phyloP scores from a whole-genome alignment of 2,888 invertebrate species.

The Rhingia campestris region DNA sequence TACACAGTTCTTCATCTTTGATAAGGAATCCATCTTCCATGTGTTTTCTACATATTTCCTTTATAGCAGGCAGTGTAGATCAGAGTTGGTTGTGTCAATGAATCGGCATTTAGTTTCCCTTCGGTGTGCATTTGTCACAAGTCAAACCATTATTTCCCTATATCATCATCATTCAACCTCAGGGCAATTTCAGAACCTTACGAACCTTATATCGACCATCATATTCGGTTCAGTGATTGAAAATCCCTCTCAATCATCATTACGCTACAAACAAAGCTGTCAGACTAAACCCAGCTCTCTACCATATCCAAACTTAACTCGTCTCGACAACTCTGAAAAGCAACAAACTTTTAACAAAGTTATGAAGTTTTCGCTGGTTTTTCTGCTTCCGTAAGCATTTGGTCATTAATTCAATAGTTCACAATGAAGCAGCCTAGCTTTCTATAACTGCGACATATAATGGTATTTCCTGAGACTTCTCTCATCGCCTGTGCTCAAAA shows the following conservation, averaged over 20 bases:
- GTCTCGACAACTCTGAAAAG: not conserved
- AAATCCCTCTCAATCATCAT: constrained; percentile 21
- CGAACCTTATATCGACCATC: not conserved
- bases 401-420: constrained; percentile 66
- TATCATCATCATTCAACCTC: not conserved
- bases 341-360: constrained; percentile 16
- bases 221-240: constrained; percentile 14
- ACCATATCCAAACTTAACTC: not conserved
- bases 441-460: constrained; percentile 2
- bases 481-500: constrained; percentile 9
- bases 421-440: constrained; percentile 22
- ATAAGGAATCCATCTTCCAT: no score
- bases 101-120: no score
- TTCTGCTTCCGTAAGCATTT: constrained; percentile 66
- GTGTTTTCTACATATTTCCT: no score
- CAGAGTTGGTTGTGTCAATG: no score
- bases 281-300: not conserved
- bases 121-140: no score
- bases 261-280: not conserved
- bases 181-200: not conserved
- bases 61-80: no score
- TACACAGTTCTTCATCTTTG: no score
- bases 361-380: constrained; percentile 31
- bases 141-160: not conserved
- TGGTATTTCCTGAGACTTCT: constrained; percentile 10